Evolutionary conservation across 92 coral and sea anemone genomes (phyloP).

Genomic region (Diadumene lineata): DNA sequence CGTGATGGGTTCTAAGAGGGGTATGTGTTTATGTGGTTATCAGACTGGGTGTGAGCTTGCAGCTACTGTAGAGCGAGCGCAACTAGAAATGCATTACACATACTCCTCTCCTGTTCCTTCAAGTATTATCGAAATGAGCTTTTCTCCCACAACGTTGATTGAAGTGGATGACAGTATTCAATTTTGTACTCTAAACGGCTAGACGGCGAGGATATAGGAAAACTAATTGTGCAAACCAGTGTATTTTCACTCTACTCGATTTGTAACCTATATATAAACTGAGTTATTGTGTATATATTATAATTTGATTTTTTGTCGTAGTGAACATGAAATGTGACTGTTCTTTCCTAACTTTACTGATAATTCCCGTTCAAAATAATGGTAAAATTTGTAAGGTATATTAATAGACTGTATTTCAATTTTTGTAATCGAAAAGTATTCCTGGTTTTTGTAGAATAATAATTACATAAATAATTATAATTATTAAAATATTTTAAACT

Average conservation of each 20-base stretch:
- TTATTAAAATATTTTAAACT: slow-evolving; percentile 17
- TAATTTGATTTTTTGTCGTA: slow-evolving; percentile 5
- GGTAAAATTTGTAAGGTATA: slow-evolving; percentile 12
- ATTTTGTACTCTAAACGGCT: too few relatives aligned
- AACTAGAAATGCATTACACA: too few relatives aligned
- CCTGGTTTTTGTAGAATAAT: slow-evolving; percentile 11
- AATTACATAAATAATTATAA: slow-evolving; percentile 11
- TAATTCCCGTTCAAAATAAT: background rate
- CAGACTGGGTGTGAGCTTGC: too few relatives aligned
- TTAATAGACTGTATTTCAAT: slow-evolving; percentile 8
- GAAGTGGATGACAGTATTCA: too few relatives aligned
- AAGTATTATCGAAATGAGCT: too few relatives aligned
- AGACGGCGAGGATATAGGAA: too few relatives aligned
- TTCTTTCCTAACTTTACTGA: slow-evolving; percentile 1
- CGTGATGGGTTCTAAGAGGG: too few relatives aligned
- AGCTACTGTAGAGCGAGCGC: too few relatives aligned
- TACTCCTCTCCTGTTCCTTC: too few relatives aligned
- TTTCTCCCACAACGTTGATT: too few relatives aligned
- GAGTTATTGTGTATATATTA: slow-evolving; percentile 2
- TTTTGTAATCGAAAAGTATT: slow-evolving; percentile 7
- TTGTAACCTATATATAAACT: background rate
- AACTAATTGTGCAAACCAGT: too few relatives aligned
- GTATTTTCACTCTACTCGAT: background rate
- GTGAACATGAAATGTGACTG: background rate
- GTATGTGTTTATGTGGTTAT: too few relatives aligned